phyloP scores from a whole-genome alignment of 2,888 invertebrate species.

The Automeris io region DNA sequence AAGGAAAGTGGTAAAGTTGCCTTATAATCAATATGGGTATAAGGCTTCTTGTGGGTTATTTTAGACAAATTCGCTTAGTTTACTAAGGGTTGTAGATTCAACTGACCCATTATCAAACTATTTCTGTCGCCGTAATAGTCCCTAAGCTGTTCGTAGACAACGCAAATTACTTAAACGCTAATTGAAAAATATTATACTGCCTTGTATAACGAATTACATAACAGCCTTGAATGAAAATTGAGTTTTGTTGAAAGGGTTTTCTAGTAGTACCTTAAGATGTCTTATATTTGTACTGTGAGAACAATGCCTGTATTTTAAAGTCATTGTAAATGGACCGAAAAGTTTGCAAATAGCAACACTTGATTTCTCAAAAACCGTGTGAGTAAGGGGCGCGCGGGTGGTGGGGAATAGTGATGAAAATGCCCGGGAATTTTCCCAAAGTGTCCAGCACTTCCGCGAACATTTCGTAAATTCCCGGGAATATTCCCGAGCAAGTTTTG shows the following conservation, averaged over 20 bases:
- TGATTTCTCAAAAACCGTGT: too few species aligned
- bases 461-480: too few species aligned
- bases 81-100: constrained; percentile 11
- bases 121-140: constrained; percentile 5
- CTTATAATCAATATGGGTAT: constrained; percentile 22
- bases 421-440: too few species aligned
- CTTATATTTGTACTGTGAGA: too few species aligned
- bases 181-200: constrained; percentile 7
- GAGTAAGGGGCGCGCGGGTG: too few species aligned
- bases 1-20: constrained; percentile 20
- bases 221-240: constrained; percentile 10
- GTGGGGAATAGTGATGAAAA: background rate
- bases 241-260: constrained; percentile 9
- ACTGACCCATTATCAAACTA: constrained; percentile 1
- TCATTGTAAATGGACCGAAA: too few species aligned
- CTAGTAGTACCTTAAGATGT: background rate
- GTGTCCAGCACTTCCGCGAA: too few species aligned
- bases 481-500: too few species aligned
- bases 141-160: constrained; percentile 1
- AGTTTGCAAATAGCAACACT: too few species aligned
- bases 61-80: constrained; percentile 14
- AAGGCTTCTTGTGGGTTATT: constrained; percentile 16
- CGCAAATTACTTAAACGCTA: constrained; percentile 7
- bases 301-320: too few species aligned
- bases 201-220: constrained; percentile 3